Conservation (phyloP, 2,113 vertebrate species). For the Psophia crepitans region DNA sequence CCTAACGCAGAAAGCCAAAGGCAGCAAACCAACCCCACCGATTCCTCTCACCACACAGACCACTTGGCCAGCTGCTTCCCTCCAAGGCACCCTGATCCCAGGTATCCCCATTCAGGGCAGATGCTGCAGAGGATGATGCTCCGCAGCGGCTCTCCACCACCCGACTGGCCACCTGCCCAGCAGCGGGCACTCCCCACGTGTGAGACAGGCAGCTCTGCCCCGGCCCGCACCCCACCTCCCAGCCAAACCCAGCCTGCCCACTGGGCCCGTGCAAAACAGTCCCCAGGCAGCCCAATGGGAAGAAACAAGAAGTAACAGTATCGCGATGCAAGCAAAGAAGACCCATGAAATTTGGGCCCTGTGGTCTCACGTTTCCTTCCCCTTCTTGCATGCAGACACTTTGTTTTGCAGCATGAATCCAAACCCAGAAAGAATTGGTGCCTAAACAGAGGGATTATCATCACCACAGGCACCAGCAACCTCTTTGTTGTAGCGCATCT, state of each 20-base stretch:
- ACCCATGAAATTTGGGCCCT: not conserved
- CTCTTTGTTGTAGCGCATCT: accelerated
- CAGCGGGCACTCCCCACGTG: accelerated
- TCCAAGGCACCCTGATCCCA: not conserved
- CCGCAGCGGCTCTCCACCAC: not conserved
- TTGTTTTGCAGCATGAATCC: not conserved
- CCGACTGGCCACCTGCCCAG: accelerated
- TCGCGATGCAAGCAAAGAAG: not conserved
- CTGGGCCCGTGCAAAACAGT: not conserved
- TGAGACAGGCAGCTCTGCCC: not conserved
- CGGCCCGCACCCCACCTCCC: not conserved
- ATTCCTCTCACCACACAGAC: not conserved
- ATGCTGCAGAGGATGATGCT: accelerated
- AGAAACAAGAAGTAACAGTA: not conserved
- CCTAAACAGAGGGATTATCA: not conserved
- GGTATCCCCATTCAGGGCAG: not conserved
- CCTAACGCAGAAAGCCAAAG: not conserved
- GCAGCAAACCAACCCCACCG: not conserved
- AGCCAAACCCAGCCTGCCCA: not conserved
- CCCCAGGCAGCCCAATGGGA: not conserved
- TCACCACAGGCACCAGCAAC: not conserved
- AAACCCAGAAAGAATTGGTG: not conserved
- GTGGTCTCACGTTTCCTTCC: not conserved
- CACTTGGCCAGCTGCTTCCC: not conserved
- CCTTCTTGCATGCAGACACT: not conserved